A percentile compares a stretch with the other conserved stretches of the same genome.
Conservation (phyloP, 2,797 vertebrate genomes). For the Argyrosomus regius region DNA sequence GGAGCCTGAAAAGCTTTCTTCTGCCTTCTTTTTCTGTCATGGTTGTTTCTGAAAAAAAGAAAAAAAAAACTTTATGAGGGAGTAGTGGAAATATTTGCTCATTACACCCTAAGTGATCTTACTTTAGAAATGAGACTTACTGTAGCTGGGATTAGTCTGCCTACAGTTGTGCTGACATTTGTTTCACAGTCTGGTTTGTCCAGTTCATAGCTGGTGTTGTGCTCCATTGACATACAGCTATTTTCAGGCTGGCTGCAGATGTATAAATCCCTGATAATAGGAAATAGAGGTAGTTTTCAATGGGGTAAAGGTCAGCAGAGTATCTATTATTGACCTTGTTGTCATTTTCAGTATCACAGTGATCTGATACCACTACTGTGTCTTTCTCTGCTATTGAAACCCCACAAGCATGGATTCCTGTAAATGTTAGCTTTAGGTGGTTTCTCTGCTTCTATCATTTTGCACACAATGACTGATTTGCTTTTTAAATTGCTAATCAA, state of each 20-base stretch:
- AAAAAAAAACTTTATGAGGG: slow-evolving; percentile 20
- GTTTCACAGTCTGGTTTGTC: slow-evolving; percentile 31
- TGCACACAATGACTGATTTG: slow-evolving; percentile 58
- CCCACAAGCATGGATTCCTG: slow-evolving; percentile 75
- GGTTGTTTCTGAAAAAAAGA: slow-evolving; percentile 22
- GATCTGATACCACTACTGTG: slow-evolving; percentile 76
- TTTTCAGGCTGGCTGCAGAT: slow-evolving; percentile 34
- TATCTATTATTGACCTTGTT: slow-evolving; percentile 65
- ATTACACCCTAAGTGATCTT: slow-evolving; percentile 40
- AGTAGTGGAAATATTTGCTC: slow-evolving; percentile 62
- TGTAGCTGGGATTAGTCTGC: slow-evolving; percentile 24
- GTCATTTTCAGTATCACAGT: slow-evolving; percentile 80
- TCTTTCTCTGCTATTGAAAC: slow-evolving; percentile 74
- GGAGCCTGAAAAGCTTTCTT: slow-evolving; percentile 42
- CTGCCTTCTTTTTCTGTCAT: slow-evolving; percentile 39
- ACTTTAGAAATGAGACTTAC: slow-evolving; percentile 51
- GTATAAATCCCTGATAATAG: slow-evolving; percentile 35
- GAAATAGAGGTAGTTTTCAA: slow-evolving; percentile 46
- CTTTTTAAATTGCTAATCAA: slow-evolving; percentile 47
- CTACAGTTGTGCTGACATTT: slow-evolving; percentile 33
- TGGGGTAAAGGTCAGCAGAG: slow-evolving; percentile 58
- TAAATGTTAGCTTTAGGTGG: slow-evolving; percentile 75
- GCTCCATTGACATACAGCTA: background rate
- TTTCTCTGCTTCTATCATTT: slow-evolving; percentile 63
- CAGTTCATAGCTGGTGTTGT: background rate